Base-by-base conservation (phyloP, 2,888 invertebrate genomes). In the Tridacna crocea region DNA sequence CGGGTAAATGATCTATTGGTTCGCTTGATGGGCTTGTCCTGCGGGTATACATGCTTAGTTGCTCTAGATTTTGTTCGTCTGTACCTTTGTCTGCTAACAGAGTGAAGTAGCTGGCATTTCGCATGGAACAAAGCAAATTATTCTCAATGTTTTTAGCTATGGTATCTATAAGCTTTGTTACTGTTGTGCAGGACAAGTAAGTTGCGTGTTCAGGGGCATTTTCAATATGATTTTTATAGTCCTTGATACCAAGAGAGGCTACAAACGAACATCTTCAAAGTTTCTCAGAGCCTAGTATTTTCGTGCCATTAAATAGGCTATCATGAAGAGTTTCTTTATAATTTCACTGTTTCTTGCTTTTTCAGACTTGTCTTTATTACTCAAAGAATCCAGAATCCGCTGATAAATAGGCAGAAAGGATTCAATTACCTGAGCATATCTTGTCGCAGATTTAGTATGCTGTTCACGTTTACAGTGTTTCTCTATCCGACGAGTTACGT, bases 211-310 rank as follows among this genome's bases (percentile, higher is more conserved):
- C 22, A 65, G 48, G 22, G 72, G 36, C 61, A 10, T 22, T 13
- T 26, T 72, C 8, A 65, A 46, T 36, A 66, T 83, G 83, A 19
- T 70, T 19, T 27, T 60, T n/a, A 46, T 80, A 51, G 26, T 84
- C 84, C 22, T 80, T 70, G 15, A 84, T 76, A 17, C 84, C 80
- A 12, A 84, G 19, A 8, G 61, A 24, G n/a, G 84, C 47, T 22
- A 10, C 27, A 51, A 26, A 48, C 19, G n/a, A 15, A n/a, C 27
- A 58, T 36, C 55, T 46, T 19, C 17, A 48, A 26, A 77, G 48
- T 15, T 22, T 61, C 47, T 63, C 60, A 8, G 27, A 17, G 81
- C 77, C 81, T 77, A 78, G 51, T 58, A 68, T 13, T 78, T 77
- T 12, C 63, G 63, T 22, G 70, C 46, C 2, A 78, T 48, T 24